Evolutionary conservation across 2,113 vertebrate genomes (phyloP), one percentile per base, ranked within the genome.

Genomic region (Indicator indicator): DNA sequence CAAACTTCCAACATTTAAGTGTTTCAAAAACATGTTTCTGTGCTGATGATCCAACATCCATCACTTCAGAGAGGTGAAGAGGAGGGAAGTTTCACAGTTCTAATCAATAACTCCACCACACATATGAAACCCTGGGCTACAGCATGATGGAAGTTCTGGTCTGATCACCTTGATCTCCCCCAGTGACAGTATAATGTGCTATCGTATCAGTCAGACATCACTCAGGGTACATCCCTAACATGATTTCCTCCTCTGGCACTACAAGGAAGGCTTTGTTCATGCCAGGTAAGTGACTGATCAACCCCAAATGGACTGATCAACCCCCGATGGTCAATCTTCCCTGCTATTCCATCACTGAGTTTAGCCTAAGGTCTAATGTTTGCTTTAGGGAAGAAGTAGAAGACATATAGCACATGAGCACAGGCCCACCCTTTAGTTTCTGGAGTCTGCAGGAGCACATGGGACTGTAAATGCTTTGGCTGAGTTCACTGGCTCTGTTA

Each of bases 331-430:
- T 33, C 69, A 89, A 3, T 75, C 38, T 58, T 75, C 24, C 48
- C 36, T 27, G 12, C 21, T 46, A 90, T 59, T 72, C 58, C 48
- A 54, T 6, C 52, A 12, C 7, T 1, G 3, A 78, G 48, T 60
- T 83, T 46, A 83, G 68, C 40, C 26, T 42, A 83, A 70, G 24
- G 36, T 52, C 58, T 60, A 32, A 91, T 84, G 16, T 12, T 54
- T 46, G 36, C 36, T 71, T 73, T 70, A 81, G 21, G 32, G 46
- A 64, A 86, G 65, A 89, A 15, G 15, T 5, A 46, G 58, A 86
- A 70, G 52, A 73, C 0, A 1, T 13, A 11, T 4, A 9, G 32
- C 20, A 75, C 0, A 0, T 55, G 12, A 81, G n/a, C 36, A 86
- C 1, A 11, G 32, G 58, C 6, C 5, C 42, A 77, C 9, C 16